A percentile compares a stretch with the other conserved stretches of the same genome.
Conservation (phyloP, 2,888 invertebrate species). For the Melinopterus prodromus region DNA sequence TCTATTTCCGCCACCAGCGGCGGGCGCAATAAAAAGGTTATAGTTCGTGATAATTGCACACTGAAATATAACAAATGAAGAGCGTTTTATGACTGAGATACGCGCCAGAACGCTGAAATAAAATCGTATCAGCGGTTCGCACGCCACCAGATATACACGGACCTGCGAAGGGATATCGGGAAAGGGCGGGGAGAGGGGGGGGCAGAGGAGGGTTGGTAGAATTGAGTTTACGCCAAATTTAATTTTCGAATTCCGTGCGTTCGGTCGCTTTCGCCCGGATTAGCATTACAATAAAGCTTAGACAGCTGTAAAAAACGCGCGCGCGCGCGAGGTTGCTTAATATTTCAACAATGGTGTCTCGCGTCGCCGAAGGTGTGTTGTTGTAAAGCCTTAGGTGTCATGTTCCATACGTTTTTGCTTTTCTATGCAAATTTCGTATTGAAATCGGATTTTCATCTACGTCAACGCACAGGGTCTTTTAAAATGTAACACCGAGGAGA, state of each 20-base stretch:
- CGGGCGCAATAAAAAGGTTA: background rate
- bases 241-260: background rate
- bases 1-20: background rate
- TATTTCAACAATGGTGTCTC: background rate
- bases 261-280: background rate
- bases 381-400: conserved; percentile 4
- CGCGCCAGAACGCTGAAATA: background rate
- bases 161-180: background rate
- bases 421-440: background rate
- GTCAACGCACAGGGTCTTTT: background rate
- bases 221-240: background rate
- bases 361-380: background rate
- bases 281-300: background rate
- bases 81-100: conserved; percentile 33
- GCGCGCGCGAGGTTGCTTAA: background rate
- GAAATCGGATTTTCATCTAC: background rate
- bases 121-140: background rate
- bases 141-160: background rate
- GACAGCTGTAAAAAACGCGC: conserved; percentile 4
- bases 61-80: conserved; percentile 38
- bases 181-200: background rate
- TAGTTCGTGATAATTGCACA: conserved; percentile 33
- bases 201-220: background rate
- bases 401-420: background rate
- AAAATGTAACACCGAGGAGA: background rate